Evolutionary conservation across 1,140 invertebrate species (phyloP).

Genomic region (Latrodectus geometricus): DNA sequence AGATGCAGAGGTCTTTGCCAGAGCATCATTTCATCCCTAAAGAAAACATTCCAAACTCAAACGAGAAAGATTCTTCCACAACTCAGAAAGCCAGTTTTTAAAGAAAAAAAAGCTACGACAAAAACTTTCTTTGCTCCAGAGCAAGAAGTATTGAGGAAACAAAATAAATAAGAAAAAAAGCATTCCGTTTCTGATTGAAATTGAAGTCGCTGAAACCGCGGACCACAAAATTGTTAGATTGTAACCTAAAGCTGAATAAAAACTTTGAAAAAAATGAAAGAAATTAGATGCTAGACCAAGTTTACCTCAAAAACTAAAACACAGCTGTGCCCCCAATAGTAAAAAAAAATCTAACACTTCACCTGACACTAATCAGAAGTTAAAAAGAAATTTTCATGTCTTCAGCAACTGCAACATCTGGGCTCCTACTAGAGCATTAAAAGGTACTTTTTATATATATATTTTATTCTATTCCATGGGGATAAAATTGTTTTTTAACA

Average conservation of each 20-base stretch:
- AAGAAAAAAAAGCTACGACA: not conserved
- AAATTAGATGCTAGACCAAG: slow-evolving; percentile 47
- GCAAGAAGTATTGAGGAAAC: slow-evolving; percentile 14
- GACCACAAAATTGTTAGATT: slow-evolving; percentile 25
- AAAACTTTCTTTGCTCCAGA: slow-evolving; percentile 5
- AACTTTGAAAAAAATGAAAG: slow-evolving; percentile 21
- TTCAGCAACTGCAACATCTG: slow-evolving; percentile 54
- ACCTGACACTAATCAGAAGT: slow-evolving; percentile 53
- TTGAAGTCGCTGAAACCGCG: slow-evolving; percentile 42
- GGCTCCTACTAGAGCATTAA: slow-evolving; percentile 25
- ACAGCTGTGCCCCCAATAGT: slow-evolving; percentile 38
- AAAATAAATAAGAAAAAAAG: not conserved
- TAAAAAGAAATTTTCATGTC: slow-evolving; percentile 51
- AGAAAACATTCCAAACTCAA: slow-evolving; percentile 25
- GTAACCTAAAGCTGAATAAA: slow-evolving; percentile 35
- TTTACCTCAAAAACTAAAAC: slow-evolving; percentile 45
- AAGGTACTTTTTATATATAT: slow-evolving; percentile 16
- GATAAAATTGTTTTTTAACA: slow-evolving; percentile 48
- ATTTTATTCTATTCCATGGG: slow-evolving; percentile 21
- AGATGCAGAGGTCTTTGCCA: not conserved
- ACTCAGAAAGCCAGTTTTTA: slow-evolving; percentile 9
- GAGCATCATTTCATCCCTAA: slow-evolving; percentile 22
- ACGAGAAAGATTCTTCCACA: not conserved
- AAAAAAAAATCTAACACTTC: slow-evolving; percentile 53
- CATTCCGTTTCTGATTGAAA: slow-evolving; percentile 30